phyloP scores from a whole-genome alignment of 1,140 invertebrate genomes.

The Panulirus ornatus region DNA sequence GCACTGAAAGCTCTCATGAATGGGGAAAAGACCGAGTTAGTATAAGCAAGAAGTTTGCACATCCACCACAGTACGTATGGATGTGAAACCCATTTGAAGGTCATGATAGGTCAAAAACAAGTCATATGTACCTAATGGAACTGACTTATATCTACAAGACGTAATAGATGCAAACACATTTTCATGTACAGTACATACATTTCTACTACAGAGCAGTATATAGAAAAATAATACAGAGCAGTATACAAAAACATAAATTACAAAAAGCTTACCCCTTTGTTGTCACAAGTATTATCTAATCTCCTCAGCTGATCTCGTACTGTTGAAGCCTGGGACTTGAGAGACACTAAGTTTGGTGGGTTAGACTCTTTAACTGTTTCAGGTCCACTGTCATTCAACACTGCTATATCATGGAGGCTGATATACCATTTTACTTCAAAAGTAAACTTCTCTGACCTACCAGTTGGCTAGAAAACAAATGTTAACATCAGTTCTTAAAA shows the following conservation, averaged over 20 bases:
- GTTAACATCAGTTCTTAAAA: too few relatives aligned
- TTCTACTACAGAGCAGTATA: background rate
- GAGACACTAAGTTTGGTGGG: slow-evolving; percentile 88
- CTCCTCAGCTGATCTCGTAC: slow-evolving; percentile 90
- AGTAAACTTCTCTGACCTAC: slow-evolving; percentile 89
- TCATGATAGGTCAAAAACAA: too few relatives aligned
- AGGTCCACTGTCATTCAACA: slow-evolving; percentile 67
- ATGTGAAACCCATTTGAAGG: too few relatives aligned
- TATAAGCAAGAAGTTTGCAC: too few relatives aligned
- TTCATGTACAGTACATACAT: background rate
- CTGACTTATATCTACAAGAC: too few relatives aligned
- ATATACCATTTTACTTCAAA: slow-evolving; percentile 96
- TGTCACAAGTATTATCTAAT: slow-evolving; percentile 78
- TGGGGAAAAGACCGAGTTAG: too few relatives aligned
- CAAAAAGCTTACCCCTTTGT: slow-evolving; percentile 57
- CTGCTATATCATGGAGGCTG: slow-evolving; percentile 84
- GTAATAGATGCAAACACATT: too few relatives aligned
- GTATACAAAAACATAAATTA: slow-evolving; percentile 4
- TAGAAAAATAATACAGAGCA: background rate
- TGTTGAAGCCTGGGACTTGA: slow-evolving; percentile 91
- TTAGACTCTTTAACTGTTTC: slow-evolving; percentile 83
- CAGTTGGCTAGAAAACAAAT: slow-evolving; percentile 82
- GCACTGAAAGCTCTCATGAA: too few relatives aligned
- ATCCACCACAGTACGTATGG: too few relatives aligned
- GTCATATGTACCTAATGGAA: too few relatives aligned